Base-by-base conservation (phyloP, 1,140 invertebrate genomes). In the Diploscapter pachys region DNA sequence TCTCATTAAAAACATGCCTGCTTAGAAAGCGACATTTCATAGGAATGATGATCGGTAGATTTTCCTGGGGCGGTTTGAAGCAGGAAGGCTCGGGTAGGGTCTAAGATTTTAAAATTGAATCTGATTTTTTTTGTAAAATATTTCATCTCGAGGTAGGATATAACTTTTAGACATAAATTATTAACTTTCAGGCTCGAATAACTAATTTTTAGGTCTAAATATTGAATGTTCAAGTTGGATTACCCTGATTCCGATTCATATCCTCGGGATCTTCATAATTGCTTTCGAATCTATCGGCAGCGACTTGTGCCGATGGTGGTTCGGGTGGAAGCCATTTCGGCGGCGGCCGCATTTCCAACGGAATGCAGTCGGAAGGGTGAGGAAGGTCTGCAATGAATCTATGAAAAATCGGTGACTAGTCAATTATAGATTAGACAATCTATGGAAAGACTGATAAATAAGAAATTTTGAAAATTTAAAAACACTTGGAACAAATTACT, bases 1-100 rank as follows among this genome's bases (percentile, higher is more conserved):
- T 31, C 1, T 31, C 31, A 31, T 31, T 31, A 31, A 31, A 31
- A 31, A 31, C 31, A 31, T 31, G 31, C 31, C 63, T 73, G 73
- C 64, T 74, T 65, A 4, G 73, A 74, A 51, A 74, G 64, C 3
- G 73, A 74, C 73, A 74, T 74, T 56, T 74, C 73, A 51, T 74
- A 74, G 0, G 73, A 74, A 11, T 74, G 31, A 31, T 74, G 66
- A 74, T 69, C 63, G 9, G 31, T 11, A 0, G 53, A 63, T 48
- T 56, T 31, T 61, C 50, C 31, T 53, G 71, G 65, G 13, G 73
- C 61, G 70, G 70, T 52, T 61, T 63, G 3, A 54, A 66, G 64
- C 53, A 66, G 66, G 63, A 62, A 61, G 61, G 63, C 65, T 53
- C 64, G 13, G 52, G 73, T 63, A 62, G 59, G 52, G 66, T 69